Evolutionary conservation across 2,113 vertebrate species (phyloP).

Genomic region (Promerops cafer): DNA sequence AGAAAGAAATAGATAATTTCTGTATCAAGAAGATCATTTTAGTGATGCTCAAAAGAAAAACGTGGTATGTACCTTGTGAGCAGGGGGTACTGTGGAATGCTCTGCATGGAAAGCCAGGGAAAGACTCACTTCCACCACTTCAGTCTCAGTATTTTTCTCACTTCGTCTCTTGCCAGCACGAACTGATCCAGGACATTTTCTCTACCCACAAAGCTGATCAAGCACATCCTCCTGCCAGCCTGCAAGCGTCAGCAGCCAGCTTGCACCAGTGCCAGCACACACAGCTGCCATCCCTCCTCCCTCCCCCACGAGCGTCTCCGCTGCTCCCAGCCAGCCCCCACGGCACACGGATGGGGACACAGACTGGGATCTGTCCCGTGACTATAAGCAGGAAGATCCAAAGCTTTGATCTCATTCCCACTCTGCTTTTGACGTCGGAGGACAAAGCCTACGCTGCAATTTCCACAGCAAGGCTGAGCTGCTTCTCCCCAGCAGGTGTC

Average conservation of each 20-base stretch:
- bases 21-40: not conserved
- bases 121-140: not conserved
- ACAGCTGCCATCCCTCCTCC: not conserved
- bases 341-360: accelerated
- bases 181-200: slow-evolving; percentile 22
- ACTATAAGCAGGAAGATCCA: not conserved
- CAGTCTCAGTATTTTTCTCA: not conserved
- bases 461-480: not conserved
- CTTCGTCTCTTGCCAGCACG: not conserved
- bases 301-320: accelerated
- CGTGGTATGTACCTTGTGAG: not conserved
- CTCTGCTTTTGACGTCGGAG: accelerated
- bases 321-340: not conserved
- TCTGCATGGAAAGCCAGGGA: not conserved
- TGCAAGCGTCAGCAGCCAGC: not conserved
- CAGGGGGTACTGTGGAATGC: not conserved
- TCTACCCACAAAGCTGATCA: slow-evolving; percentile 14
- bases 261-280: not conserved
- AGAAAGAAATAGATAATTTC: not conserved
- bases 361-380: not conserved
- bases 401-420: not conserved
- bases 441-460: not conserved
- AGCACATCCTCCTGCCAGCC: slow-evolving; percentile 17
- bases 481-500: not conserved
- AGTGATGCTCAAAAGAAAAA: not conserved